Evolutionary conservation across 2,113 vertebrate genomes (phyloP).

Genomic region (Hymenochirus boettgeri): DNA sequence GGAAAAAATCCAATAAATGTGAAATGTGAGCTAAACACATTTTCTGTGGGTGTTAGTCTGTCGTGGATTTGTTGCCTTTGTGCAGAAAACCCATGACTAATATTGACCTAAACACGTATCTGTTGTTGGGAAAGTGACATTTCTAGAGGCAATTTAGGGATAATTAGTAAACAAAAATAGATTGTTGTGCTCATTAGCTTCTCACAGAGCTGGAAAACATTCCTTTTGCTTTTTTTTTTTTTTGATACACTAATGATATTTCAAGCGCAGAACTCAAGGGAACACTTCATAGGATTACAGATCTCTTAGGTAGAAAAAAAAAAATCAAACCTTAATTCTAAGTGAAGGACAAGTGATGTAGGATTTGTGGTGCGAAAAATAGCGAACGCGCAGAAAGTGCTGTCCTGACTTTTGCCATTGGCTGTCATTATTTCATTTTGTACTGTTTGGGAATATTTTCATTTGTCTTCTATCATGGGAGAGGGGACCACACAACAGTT

Average conservation of each 20-base stretch:
- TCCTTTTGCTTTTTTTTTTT: conserved; percentile 17
- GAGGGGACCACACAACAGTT: too few species aligned
- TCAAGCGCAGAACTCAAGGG: conserved; percentile 6
- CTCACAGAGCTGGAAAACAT: conserved; percentile 29
- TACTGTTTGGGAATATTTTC: too few species aligned
- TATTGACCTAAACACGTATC: conserved; percentile 34
- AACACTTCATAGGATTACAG: conserved; percentile 7
- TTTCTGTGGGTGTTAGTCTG: conserved; percentile 44
- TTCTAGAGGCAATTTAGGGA: conserved; percentile 18
- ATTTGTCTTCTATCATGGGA: too few species aligned
- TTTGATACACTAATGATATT: conserved; percentile 20
- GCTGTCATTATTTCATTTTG: too few species aligned
- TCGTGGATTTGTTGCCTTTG: conserved; percentile 17
- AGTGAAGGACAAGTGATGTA: not conserved
- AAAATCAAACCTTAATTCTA: not conserved
- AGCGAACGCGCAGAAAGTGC: too few species aligned
- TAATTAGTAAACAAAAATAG: conserved; percentile 37
- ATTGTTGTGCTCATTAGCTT: conserved; percentile 40
- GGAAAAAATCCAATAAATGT: conserved; percentile 62
- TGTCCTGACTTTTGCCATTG: too few species aligned
- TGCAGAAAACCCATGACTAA: conserved; percentile 21
- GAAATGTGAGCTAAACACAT: conserved; percentile 58
- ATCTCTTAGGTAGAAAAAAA: not conserved
- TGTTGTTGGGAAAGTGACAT: conserved; percentile 29
- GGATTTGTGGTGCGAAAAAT: not conserved